Base-by-base conservation (phyloP, 92 coral and sea anemone species). In the Phenganax marumi region DNA sequence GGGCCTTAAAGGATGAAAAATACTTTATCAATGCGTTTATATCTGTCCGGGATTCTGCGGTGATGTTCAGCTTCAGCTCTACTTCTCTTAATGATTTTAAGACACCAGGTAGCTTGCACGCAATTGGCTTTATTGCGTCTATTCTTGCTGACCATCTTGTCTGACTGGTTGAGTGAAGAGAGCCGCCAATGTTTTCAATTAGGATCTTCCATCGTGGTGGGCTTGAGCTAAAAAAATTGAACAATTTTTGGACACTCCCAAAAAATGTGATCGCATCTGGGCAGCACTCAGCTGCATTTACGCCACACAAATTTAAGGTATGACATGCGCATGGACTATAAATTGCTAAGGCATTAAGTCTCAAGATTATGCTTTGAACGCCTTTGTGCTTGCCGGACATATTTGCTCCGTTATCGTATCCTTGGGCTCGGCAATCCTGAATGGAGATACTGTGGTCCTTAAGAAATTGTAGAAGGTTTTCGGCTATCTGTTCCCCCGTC, bases 401-500 rank as follows among this genome's bases (percentile, higher is more conserved):
- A 23, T 65, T 65, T 65, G 72, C 72, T 17, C 72, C 72, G 33
- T 65, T 65, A 33, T 65, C 72, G 33, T 65, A 65, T 65, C 72
- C 72, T 65, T 65, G 72, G 2, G 21, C 72, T 22, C 72, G 72
- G 33, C 72, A 65, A 19, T 56, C 63, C 63, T 56, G 17, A 56
- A 56, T 56, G 63, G 63, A 56, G 22, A 56, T 56, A 56, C 63
- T 21, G 22, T 8, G 0, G 72, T 65, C 72, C 72, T 65, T 16
- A 65, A 65, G 72, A 33, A 65, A 65, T 23, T 65, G 21, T 23
- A 65, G 72, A 33, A 65, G 72, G 23, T 65, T 65, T 22, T 65
- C 72, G 72, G 72, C 72, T 65, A 65, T 65, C 33, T 14, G 23
- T 12, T 65, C 72, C 72, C 72, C 72, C 26, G 72, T 65, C 72